A percentile compares a stretch with the other conserved stretches of the same genome.
Evolutionary conservation across 2,113 vertebrate genomes (phyloP).

Genomic region (Protobothrops flavoviridis): DNA sequence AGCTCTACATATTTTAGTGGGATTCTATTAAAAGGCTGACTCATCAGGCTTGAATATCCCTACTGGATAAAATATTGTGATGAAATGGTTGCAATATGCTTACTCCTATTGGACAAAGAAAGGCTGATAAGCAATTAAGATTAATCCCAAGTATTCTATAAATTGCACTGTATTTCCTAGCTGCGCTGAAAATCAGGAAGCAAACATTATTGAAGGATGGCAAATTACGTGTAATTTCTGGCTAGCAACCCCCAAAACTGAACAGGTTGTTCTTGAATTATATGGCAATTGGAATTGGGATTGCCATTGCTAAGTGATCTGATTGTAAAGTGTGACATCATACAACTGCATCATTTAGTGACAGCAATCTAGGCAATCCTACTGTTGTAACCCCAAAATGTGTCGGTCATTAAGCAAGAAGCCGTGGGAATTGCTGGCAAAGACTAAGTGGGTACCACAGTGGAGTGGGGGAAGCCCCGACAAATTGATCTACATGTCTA

Average conservation of each 20-base stretch:
- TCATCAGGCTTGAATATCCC: background rate
- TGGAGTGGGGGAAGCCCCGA: background rate
- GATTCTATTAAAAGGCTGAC: background rate
- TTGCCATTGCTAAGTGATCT: background rate
- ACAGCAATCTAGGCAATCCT: background rate
- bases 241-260: background rate
- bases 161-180: background rate
- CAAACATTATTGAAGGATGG: background rate
- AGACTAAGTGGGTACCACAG: too few relatives aligned
- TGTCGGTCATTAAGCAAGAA: background rate
- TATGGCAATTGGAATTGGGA: background rate
- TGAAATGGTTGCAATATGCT: background rate
- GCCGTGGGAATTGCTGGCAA: background rate
- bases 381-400: background rate
- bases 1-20: background rate
- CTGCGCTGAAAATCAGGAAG: background rate
- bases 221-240: background rate
- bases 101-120: background rate
- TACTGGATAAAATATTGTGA: background rate
- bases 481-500: background rate
- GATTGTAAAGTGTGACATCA: background rate
- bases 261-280: background rate
- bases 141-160: background rate
- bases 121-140: background rate
- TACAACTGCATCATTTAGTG: background rate